These are phyloP conservation scores for Pogonophryne albipinna DNA, from an alignment of 2,797 vertebrate species.

Conservation along the genomic window DNA sequence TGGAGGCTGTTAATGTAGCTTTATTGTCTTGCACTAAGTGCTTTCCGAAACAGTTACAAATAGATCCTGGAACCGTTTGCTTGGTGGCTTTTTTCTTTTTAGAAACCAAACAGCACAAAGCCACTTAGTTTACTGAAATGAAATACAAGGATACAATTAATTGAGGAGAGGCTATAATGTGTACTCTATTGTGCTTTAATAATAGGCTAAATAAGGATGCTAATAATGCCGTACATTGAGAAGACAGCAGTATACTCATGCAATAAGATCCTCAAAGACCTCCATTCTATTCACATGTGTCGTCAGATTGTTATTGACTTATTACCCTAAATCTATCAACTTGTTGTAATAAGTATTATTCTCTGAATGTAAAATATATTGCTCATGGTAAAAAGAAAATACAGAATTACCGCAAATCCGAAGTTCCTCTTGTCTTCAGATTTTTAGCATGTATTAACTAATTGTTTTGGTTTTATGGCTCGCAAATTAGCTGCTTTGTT, in stretches of 20 bases:
- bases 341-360: too few species aligned
- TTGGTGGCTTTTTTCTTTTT: slow-evolving; percentile 29
- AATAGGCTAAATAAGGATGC: background rate
- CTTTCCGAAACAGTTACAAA: slow-evolving; percentile 47
- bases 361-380: too few species aligned
- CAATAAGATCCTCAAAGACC: too few species aligned
- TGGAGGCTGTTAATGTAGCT: slow-evolving; percentile 45
- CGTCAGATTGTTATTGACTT: too few species aligned
- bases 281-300: too few species aligned
- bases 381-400: background rate
- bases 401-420: background rate
- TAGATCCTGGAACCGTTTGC: slow-evolving; percentile 24
- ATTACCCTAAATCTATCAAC: too few species aligned
- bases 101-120: slow-evolving; percentile 8
- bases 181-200: background rate
- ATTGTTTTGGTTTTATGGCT: too few species aligned
- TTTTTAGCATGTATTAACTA: too few species aligned
- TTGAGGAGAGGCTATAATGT: background rate
- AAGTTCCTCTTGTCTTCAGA: too few species aligned
- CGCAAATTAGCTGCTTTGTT: too few species aligned
- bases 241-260: background rate
- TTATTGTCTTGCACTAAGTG: slow-evolving; percentile 44
- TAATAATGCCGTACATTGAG: background rate
- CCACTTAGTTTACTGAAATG: slow-evolving; percentile 11
- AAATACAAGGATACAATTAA: slow-evolving; percentile 4